phyloP scores from a whole-genome alignment of 2,888 invertebrate species.

The Xestia rhomboidea region DNA sequence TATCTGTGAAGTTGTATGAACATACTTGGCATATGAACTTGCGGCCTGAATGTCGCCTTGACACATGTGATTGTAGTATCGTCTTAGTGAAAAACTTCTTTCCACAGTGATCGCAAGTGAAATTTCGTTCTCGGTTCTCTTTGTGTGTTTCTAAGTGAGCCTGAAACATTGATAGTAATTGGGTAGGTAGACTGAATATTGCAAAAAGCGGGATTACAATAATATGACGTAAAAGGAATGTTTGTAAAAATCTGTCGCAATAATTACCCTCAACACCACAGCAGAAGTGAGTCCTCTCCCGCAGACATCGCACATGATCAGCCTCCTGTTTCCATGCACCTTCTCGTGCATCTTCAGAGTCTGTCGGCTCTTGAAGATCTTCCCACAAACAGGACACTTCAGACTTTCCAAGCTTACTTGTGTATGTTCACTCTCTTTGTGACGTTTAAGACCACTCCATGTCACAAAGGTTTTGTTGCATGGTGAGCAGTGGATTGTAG shows the following conservation, averaged over 20 bases:
- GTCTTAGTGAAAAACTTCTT: slow-evolving; percentile 85
- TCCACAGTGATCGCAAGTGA: slow-evolving; percentile 85
- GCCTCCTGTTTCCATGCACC: slow-evolving; percentile 75
- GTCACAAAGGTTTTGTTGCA: slow-evolving; percentile 85
- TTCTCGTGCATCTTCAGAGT: slow-evolving; percentile 81
- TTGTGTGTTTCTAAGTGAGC: slow-evolving; percentile 85
- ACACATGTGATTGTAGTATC: slow-evolving; percentile 78
- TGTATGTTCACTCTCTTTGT: slow-evolving; percentile 81
- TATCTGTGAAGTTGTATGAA: slow-evolving; percentile 83
- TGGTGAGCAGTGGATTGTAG: slow-evolving; percentile 76
- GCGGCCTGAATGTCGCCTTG: slow-evolving; percentile 79
- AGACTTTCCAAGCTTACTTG: slow-evolving; percentile 75
- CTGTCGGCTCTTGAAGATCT: slow-evolving; percentile 80
- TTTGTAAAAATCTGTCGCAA: background rate
- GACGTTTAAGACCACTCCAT: slow-evolving; percentile 81
- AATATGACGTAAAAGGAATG: too few species aligned
- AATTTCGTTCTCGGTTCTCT: slow-evolving; percentile 80
- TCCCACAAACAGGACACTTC: slow-evolving; percentile 82
- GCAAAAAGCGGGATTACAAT: background rate
- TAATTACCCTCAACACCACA: slow-evolving; percentile 77
- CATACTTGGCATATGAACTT: slow-evolving; percentile 85
- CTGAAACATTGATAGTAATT: slow-evolving; percentile 68
- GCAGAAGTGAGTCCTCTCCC: slow-evolving; percentile 81
- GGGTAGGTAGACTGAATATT: background rate
- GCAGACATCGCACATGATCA: slow-evolving; percentile 84